These are phyloP conservation scores for human (Homo sapiens) DNA, from an alignment of 2,113 vertebrate genomes.

Conservation along the genomic window GRCh38 chr12:106352001-106352500, in stretches of 20 bases:
- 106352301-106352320: slow-evolving; percentile 17
- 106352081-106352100: not conserved
- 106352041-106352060: not conserved
- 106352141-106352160: slow-evolving; percentile 57
- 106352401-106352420: not conserved
- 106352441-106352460: not conserved
- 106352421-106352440: not conserved
- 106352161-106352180: slow-evolving; percentile 49
- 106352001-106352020: not conserved
- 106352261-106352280: slow-evolving; percentile 38
- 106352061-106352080: not conserved
- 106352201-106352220: slow-evolving; percentile 36
- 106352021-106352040: not conserved
- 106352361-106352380: not conserved
- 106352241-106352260: slow-evolving; percentile 51
- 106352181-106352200: slow-evolving; percentile 5
- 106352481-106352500: not conserved
- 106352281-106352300: not conserved
- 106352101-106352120: slow-evolving; percentile 24
- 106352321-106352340: not conserved
- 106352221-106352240: slow-evolving; percentile 52
- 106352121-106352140: slow-evolving; percentile 62
- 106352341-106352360: not conserved
- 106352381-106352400: not conserved
- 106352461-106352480: not conserved